Evolutionary conservation across 2,797 vertebrate species (phyloP).

Genomic region (Tamandua tetradactyla): DNA sequence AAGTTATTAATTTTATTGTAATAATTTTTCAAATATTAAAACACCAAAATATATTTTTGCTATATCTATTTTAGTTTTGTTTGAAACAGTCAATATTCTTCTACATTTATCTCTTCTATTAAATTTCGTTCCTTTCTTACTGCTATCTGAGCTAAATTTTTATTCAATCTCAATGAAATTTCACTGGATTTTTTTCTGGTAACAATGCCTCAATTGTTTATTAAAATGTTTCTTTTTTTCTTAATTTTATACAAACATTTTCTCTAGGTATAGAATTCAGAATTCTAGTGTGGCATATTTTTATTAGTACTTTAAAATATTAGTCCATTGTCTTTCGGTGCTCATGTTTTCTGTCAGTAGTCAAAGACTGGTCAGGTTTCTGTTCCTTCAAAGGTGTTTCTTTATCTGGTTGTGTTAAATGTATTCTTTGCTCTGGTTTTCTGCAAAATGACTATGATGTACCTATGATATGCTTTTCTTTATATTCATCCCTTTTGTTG

Average conservation of each 20-base stretch:
- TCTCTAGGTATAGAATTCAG: neutral
- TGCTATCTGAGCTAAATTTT: neutral
- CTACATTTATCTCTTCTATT: neutral
- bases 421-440: neutral
- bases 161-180: neutral
- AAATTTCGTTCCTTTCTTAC: neutral
- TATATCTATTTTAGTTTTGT: neutral
- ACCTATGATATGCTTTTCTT: neutral
- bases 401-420: neutral
- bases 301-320: neutral
- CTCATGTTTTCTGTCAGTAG: neutral
- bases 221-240: neutral
- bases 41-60: neutral
- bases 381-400: neutral
- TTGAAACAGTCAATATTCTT: neutral
- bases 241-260: neutral
- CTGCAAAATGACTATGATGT: neutral
- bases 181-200: neutral
- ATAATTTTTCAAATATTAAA: neutral
- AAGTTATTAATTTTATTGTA: too few species aligned
- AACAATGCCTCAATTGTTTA: neutral
- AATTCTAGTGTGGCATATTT: neutral
- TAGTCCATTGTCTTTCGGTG: neutral
- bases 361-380: neutral
- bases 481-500: neutral